phyloP scores from a whole-genome alignment of 2,888 invertebrate genomes.

The Mellilla xanthometata region DNA sequence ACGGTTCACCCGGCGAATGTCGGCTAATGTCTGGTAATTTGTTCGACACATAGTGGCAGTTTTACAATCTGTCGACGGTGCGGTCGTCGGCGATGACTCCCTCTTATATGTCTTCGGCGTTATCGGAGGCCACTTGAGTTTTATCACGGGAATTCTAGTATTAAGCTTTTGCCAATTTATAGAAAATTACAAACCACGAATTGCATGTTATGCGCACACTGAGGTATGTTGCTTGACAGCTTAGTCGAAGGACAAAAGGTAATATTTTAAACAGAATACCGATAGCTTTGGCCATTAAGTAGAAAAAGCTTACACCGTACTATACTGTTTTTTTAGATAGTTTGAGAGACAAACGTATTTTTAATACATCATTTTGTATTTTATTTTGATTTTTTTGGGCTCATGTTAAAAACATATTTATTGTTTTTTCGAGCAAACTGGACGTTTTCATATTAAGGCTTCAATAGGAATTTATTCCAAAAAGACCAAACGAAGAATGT shows the following conservation, averaged over 20 bases:
- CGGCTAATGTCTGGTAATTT: conserved; percentile 49
- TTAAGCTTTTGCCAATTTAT: conserved; percentile 66
- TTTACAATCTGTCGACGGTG: conserved; percentile 39
- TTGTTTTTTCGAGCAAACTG: conserved; percentile 22
- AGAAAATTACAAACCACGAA: conserved; percentile 60
- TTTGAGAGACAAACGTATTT: conserved; percentile 38
- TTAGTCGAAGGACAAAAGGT: conserved; percentile 54
- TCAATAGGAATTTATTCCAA: conserved; percentile 26
- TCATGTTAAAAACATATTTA: conserved; percentile 27
- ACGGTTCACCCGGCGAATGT: conserved; percentile 38
- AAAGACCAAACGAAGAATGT: conserved; percentile 27
- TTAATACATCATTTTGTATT: conserved; percentile 29
- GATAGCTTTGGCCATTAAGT: conserved; percentile 42
- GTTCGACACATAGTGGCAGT: conserved; percentile 47
- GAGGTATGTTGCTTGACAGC: conserved; percentile 59
- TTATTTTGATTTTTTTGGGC: conserved; percentile 19
- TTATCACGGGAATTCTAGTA: conserved; percentile 28
- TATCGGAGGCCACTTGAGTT: conserved; percentile 38
- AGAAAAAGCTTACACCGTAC: conserved; percentile 51
- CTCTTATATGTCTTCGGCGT: conserved; percentile 43
- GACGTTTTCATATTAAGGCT: conserved; percentile 26
- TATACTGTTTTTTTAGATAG: conserved; percentile 38
- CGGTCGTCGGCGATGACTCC: conserved; percentile 44
- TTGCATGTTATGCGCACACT: conserved; percentile 54
- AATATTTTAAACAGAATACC: conserved; percentile 54